Evolutionary conservation across 2,113 vertebrate genomes (phyloP).

Genomic region (Apteryx mantelli): DNA sequence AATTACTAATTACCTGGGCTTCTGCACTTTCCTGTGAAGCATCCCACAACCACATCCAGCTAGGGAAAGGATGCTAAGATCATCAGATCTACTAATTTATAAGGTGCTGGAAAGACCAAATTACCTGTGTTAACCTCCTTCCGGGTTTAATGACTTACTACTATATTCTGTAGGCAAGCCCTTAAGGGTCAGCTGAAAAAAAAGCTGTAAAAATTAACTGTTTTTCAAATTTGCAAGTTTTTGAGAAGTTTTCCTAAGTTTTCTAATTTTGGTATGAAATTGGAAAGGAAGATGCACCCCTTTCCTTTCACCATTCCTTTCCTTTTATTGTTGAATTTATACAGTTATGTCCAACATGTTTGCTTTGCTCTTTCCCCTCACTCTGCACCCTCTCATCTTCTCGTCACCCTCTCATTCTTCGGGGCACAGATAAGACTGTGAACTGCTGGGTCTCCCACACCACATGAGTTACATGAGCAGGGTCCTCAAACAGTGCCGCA

Average conservation of each 20-base stretch:
- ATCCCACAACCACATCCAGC: neutral
- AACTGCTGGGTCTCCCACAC: neutral
- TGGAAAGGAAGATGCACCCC: neutral
- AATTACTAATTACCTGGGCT: neutral
- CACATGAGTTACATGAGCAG: fast-evolving
- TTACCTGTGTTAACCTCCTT: neutral
- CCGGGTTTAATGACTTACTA: neutral
- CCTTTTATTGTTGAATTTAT: neutral
- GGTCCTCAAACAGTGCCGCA: neutral
- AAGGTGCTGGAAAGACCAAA: neutral
- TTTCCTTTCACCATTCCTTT: neutral
- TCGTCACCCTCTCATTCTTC: neutral
- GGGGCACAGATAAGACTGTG: neutral
- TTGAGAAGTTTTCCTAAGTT: neutral
- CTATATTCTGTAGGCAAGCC: neutral
- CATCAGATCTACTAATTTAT: neutral
- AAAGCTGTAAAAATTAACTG: neutral
- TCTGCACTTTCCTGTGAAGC: neutral
- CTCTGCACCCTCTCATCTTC: neutral
- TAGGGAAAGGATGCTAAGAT: neutral
- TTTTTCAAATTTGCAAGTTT: neutral
- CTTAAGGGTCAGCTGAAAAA: neutral
- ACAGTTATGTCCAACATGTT: neutral
- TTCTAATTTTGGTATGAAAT: neutral
- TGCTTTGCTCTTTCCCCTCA: neutral